These are phyloP conservation scores for Eira barbara DNA, from an alignment of 2,113 vertebrate genomes.

Conservation along the genomic window DNA sequence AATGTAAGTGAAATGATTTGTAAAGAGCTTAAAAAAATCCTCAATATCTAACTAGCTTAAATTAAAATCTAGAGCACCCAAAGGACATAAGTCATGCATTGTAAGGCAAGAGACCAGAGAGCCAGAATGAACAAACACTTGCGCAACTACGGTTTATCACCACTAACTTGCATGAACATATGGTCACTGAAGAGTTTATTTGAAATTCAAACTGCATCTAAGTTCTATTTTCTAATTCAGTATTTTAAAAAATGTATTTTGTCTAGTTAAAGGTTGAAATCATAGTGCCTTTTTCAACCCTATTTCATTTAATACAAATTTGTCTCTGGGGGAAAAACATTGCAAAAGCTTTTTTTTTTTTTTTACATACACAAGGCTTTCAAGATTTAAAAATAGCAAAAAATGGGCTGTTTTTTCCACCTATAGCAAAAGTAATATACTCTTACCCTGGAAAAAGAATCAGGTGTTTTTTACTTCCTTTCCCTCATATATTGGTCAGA, in stretches of 20 bases:
- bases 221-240: constrained; percentile 26
- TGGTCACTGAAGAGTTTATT: constrained; percentile 28
- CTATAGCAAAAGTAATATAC: constrained; percentile 10
- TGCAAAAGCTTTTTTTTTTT: constrained; percentile 18
- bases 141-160: not conserved
- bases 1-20: constrained; percentile 56
- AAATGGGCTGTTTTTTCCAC: not conserved
- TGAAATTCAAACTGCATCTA: constrained; percentile 52
- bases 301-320: constrained; percentile 15
- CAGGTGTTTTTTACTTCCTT: not conserved
- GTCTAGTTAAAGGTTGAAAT: constrained; percentile 31
- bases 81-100: constrained; percentile 29
- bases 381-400: constrained; percentile 18
- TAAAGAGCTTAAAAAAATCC: constrained; percentile 44
- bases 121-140: constrained; percentile 56
- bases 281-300: not conserved
- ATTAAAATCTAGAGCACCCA: constrained; percentile 58
- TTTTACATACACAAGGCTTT: constrained; percentile 16
- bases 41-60: constrained; percentile 53
- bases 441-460: constrained; percentile 46
- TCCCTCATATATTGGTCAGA: constrained; percentile 51
- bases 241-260: constrained; percentile 41
- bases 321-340: not conserved
- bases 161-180: constrained; percentile 33
- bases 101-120: constrained; percentile 42